Percentiles rank a stretch among this genome's conserved stretches.
These are phyloP conservation scores for Ruditapes philippinarum DNA, from an alignment of 1,140 invertebrate species.

Conservation along the genomic window DNA sequence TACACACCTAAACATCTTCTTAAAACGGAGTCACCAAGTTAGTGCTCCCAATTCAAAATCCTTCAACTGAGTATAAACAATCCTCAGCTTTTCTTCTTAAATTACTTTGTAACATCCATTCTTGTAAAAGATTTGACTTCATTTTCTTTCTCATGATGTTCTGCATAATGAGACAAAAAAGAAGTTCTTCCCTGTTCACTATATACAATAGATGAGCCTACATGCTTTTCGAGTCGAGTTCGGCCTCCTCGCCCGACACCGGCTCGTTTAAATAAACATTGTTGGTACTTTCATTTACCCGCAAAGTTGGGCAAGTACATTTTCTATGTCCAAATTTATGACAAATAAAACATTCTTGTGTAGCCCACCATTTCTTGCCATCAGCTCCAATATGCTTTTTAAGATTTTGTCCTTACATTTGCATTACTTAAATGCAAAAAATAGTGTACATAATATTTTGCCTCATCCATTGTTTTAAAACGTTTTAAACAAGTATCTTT, in stretches of 20 bases:
- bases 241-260: background rate
- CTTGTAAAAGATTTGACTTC: too few species aligned
- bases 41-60: too few species aligned
- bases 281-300: background rate
- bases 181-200: background rate
- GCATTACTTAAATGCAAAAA: background rate
- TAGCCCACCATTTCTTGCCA: background rate
- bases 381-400: background rate
- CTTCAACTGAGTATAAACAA: too few species aligned
- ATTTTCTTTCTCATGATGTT: too few species aligned
- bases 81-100: too few species aligned
- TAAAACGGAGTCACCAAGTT: too few species aligned
- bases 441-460: background rate
- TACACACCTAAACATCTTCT: too few species aligned
- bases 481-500: conserved; percentile 8
- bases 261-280: background rate
- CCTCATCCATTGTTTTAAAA: conserved; percentile 18
- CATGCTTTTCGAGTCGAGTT: background rate
- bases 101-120: too few species aligned
- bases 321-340: background rate
- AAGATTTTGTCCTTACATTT: background rate
- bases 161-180: too few species aligned
- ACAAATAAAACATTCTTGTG: background rate
- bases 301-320: background rate
- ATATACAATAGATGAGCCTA: background rate